Base-by-base conservation (phyloP, 2,888 invertebrate genomes). In the Volucella zonaria region DNA sequence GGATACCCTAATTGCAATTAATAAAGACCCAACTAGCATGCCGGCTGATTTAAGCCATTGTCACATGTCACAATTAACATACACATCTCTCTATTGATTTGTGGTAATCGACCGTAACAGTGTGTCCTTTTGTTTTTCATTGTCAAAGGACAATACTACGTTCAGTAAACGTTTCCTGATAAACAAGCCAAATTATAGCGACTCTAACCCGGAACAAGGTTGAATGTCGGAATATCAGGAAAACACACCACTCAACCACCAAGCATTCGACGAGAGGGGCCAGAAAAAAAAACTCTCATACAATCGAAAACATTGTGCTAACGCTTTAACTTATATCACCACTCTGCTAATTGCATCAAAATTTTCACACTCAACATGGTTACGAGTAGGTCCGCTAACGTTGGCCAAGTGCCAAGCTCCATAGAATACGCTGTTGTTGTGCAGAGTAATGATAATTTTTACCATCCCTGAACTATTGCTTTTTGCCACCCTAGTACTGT, bases 261-360 rank as follows among this genome's bases (percentile, higher is more conserved):
- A 31, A 31, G 2, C 31, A 6, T 31, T 31, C 6, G 2, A 2
- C 40, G 8, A 40, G 14, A 14, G 40, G 4, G 40, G 15, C 18
- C 52, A 11, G 8, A 40, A 66, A 18, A 52, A 23, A 10, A 67
- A 14, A 43, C 4, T 42, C 52, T 11, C 8, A 0, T 14, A 31
- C 49, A 49, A 49, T 11, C 49, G 8, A 23, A 59, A 11, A 67
- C 59, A 62, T 42, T 56, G 15, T 15, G 49, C 56, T 64, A 78
- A 67, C 49, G 68, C 64, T 52, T 80, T 76, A 71, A 76, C 73
- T 73, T 73, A 61, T 73, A 52, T 62, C 61, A 51, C 76, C 76
- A 85, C 81, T 71, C 73, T 73, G 52, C 80, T 81, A 81, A 85
- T 85, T 85, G 81, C 71, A 85, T 81, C 76, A 81, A 85, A 68